Conservation (phyloP, 2,797 vertebrate species). For the Hapalemur alaotrensis region DNA sequence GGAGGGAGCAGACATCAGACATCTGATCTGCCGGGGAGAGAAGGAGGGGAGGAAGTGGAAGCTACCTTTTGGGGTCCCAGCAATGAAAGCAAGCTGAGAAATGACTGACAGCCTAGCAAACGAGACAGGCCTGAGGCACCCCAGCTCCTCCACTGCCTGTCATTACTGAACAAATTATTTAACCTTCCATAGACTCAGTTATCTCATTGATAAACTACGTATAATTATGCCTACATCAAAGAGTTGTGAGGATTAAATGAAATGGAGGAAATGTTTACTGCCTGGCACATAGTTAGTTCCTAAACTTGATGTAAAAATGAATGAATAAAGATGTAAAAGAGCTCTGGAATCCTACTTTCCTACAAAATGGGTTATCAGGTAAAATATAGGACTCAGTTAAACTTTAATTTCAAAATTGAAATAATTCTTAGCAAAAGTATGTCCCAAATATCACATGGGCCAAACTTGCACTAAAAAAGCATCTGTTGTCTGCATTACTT, state of each 20-base stretch:
- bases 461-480: not conserved
- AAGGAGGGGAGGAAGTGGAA: not conserved
- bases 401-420: constrained; percentile 30
- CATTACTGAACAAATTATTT: not conserved
- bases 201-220: not conserved
- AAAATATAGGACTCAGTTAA: not conserved
- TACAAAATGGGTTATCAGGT: not conserved
- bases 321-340: not conserved
- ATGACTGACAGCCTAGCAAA: not conserved
- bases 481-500: not conserved
- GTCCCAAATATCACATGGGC: not conserved
- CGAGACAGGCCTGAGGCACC: not conserved
- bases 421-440: not conserved
- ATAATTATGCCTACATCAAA: not conserved
- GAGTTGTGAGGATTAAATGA: not conserved
- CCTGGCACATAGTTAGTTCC: not conserved
- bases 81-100: not conserved
- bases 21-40: not conserved
- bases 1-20: not conserved
- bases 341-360: not conserved
- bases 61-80: not conserved
- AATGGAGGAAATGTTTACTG: not conserved
- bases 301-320: not conserved
- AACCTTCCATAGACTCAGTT: not conserved
- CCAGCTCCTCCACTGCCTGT: not conserved